Conservation (phyloP, 2,113 vertebrate genomes). For the Embiotoca jacksoni region DNA sequence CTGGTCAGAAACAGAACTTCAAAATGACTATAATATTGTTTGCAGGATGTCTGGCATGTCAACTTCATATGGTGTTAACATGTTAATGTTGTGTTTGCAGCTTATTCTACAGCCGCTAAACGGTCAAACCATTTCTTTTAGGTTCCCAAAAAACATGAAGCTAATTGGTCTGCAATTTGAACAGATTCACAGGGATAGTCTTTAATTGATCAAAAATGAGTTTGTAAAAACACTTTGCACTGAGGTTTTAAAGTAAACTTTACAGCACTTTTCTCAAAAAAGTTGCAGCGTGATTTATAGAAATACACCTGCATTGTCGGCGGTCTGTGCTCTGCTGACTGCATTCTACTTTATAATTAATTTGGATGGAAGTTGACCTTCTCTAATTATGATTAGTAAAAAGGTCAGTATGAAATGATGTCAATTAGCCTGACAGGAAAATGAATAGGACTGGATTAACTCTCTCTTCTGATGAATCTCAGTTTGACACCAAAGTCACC, state of each 20-base stretch:
- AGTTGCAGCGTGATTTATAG: neutral
- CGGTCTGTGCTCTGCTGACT: neutral
- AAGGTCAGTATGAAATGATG: conserved; percentile 30
- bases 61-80: neutral
- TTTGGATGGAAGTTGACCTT: conserved; percentile 10
- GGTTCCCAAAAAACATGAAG: neutral
- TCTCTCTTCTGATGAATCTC: conserved; percentile 27
- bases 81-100: neutral
- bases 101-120: too few species aligned
- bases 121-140: too few species aligned
- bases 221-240: too few species aligned
- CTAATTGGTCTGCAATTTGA: neutral
- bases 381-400: neutral
- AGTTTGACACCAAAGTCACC: neutral
- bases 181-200: neutral
- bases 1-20: too few species aligned
- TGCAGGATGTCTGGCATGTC: neutral
- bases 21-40: neutral
- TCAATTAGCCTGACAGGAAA: conserved; percentile 38
- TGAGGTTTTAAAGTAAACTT: too few species aligned
- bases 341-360: conserved; percentile 4
- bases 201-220: too few species aligned
- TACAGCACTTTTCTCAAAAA: neutral
- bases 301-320: neutral
- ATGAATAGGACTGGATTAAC: conserved; percentile 34